Evolutionary conservation across 2,888 invertebrate genomes (phyloP).

Genomic region (Hyposoter didymator): DNA sequence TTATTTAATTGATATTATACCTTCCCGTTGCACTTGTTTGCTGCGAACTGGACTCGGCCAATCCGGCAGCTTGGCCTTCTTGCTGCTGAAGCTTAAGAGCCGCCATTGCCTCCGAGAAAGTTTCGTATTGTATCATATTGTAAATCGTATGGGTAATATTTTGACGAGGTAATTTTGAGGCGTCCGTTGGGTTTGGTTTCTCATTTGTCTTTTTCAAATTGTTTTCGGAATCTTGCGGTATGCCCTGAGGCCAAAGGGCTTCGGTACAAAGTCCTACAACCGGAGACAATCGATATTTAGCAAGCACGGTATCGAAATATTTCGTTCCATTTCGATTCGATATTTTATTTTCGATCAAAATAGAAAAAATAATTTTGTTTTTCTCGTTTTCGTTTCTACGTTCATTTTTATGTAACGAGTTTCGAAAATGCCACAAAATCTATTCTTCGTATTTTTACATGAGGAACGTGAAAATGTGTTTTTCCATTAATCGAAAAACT

Average conservation of each 20-base stretch:
- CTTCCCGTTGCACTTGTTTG: conserved; percentile 20
- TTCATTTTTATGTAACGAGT: too few species aligned
- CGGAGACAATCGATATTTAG: not conserved
- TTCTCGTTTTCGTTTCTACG: too few species aligned
- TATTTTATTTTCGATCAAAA: too few species aligned
- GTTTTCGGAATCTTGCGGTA: conserved; percentile 14
- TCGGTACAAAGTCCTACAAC: conserved; percentile 40
- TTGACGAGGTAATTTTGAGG: conserved; percentile 39
- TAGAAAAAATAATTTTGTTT: too few species aligned
- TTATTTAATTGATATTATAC: not conserved
- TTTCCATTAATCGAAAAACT: not conserved
- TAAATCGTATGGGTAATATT: conserved; percentile 57
- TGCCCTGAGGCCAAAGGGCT: conserved; percentile 51
- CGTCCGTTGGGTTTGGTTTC: conserved; percentile 19
- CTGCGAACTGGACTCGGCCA: not conserved
- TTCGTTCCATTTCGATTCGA: not conserved
- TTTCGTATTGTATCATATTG: conserved; percentile 61
- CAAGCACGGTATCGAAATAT: not conserved
- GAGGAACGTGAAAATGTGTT: not conserved
- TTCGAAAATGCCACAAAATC: too few species aligned
- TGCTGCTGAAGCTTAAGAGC: conserved; percentile 39
- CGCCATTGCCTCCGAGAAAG: conserved; percentile 59
- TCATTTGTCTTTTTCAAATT: conserved; percentile 18
- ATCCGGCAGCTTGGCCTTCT: conserved; percentile 20
- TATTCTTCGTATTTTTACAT: too few species aligned